A percentile compares a stretch with the other conserved stretches of the same genome.
Evolutionary conservation across 1,140 invertebrate genomes (phyloP).

Genomic region (Cydia fagiglandana): DNA sequence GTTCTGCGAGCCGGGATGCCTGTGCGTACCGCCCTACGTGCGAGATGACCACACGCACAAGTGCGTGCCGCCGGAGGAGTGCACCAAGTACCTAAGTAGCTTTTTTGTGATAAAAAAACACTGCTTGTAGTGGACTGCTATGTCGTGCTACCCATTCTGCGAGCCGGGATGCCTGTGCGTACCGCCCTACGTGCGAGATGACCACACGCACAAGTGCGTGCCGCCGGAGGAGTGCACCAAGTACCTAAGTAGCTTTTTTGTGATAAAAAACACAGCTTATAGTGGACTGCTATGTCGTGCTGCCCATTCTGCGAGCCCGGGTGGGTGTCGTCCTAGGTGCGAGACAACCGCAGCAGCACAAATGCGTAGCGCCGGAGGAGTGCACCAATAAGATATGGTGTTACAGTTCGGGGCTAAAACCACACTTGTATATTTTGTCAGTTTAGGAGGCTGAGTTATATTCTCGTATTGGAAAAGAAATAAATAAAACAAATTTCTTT

Average conservation of each 20-base stretch:
- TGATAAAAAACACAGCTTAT: no score
- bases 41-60: conserved; percentile 57
- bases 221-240: conserved; percentile 57
- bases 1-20: conserved; percentile 70
- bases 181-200: conserved; percentile 67
- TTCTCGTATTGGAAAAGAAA: no score
- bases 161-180: conserved; percentile 68
- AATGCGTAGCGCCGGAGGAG: no score
- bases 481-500: not conserved
- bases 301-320: conserved; percentile 72
- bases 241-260: conserved; percentile 44
- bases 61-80: conserved; percentile 40
- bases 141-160: conserved; percentile 69
- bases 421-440: no score
- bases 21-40: conserved; percentile 66
- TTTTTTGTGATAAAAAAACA: no score
- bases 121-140: conserved; percentile 5
- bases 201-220: conserved; percentile 42
- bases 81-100: conserved; percentile 64
- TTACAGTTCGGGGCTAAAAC: no score
- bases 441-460: no score
- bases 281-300: conserved; percentile 44
- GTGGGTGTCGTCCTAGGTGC: conserved; percentile 62
- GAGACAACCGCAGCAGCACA: conserved; percentile 56
- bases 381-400: no score